Conservation (phyloP, 2,888 invertebrate genomes). For the Omphaloscelis lunosa region DNA sequence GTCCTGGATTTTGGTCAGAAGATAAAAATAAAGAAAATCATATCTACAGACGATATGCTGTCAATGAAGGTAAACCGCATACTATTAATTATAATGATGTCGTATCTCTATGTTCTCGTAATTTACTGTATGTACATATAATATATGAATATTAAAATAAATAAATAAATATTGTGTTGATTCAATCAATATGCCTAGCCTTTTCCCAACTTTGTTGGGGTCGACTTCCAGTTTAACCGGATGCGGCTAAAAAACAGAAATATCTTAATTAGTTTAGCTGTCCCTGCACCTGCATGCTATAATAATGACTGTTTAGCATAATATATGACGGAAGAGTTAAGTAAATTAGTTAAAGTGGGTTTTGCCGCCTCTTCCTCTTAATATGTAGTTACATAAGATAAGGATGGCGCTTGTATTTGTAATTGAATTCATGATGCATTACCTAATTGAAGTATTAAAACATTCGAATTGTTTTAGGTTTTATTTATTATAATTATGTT, state of each 20-base stretch:
- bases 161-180: neutral
- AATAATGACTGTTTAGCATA: constrained; percentile 36
- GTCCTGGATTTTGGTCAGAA: neutral
- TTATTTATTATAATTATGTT: neutral
- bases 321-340: constrained; percentile 24
- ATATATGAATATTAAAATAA: too few species aligned
- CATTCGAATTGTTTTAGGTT: neutral
- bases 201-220: too few species aligned
- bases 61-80: neutral
- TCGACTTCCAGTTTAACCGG: too few species aligned
- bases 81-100: neutral
- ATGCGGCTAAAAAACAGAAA: constrained; percentile 13
- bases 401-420: constrained; percentile 9
- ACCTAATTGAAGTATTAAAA: neutral
- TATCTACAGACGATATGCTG: neutral
- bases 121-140: too few species aligned
- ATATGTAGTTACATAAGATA: constrained; percentile 34
- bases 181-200: too few species aligned
- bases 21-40: neutral
- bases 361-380: constrained; percentile 61
- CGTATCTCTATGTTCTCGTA: too few species aligned
- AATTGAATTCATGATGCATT: neutral
- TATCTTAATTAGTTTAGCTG: constrained; percentile 13
- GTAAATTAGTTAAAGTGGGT: constrained; percentile 57
- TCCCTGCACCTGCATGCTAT: constrained; percentile 38